phyloP scores from a whole-genome alignment of 2,113 vertebrate genomes.

The Heliornis fulica region DNA sequence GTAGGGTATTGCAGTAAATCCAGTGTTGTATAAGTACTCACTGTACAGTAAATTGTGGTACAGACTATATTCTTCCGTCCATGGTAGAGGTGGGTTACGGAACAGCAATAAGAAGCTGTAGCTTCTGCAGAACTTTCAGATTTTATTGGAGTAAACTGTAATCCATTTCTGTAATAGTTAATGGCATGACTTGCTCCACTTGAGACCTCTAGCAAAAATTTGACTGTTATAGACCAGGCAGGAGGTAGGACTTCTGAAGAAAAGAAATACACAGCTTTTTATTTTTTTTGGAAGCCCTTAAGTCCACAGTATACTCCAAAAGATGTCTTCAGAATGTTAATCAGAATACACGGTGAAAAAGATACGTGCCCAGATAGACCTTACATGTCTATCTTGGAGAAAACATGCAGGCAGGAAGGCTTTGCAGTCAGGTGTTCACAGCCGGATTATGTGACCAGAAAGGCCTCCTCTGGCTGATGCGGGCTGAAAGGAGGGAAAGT shows the following conservation, averaged over 20 bases:
- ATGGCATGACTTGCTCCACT: rapidly evolving
- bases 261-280: background rate
- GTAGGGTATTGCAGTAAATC: background rate
- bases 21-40: background rate
- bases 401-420: rapidly evolving
- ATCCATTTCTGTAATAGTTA: background rate
- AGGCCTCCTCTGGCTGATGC: background rate
- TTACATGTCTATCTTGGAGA: background rate
- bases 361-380: background rate
- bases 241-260: background rate
- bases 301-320: background rate
- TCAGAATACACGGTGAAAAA: background rate
- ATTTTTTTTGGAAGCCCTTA: background rate
- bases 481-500: background rate
- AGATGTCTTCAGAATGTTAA: background rate
- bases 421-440: background rate
- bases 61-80: background rate
- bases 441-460: background rate
- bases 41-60: background rate
- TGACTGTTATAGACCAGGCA: background rate
- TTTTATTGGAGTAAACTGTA: background rate
- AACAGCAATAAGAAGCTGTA: background rate
- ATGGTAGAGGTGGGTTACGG: background rate
- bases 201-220: background rate
- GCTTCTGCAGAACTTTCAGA: background rate